A percentile compares a stretch with the other conserved stretches of the same genome.
Conservation (phyloP, 2,888 invertebrate genomes). For the Asteroscopus sphinx region DNA sequence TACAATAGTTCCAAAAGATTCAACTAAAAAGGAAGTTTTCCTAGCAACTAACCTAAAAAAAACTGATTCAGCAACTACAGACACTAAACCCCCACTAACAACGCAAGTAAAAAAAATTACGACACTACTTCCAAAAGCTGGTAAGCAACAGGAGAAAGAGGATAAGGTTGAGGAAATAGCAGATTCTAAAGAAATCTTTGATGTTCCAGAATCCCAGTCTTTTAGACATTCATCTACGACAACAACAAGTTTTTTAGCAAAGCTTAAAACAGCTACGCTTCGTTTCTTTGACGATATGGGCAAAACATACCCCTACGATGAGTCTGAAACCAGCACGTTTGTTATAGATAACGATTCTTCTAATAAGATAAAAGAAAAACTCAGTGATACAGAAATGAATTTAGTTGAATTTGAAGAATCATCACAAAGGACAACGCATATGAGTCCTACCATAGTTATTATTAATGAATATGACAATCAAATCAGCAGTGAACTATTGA, state of each 20-base stretch:
- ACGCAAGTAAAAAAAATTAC: too few relatives aligned
- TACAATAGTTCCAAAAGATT: neutral
- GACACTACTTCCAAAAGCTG: too few relatives aligned
- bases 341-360: neutral
- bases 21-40: rapidly evolving
- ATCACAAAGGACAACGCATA: conserved; percentile 22
- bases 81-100: neutral
- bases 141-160: too few relatives aligned
- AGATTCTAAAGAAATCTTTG: neutral
- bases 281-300: conserved; percentile 7
- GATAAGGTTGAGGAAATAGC: too few relatives aligned
- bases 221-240: neutral
- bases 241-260: conserved; percentile 6
- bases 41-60: too few relatives aligned
- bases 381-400: neutral
- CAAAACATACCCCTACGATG: neutral
- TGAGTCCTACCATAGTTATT: conserved; percentile 61
- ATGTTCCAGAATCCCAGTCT: neutral
- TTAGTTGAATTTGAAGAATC: neutral
- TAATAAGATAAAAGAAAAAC: neutral
- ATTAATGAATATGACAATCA: conserved; percentile 54
- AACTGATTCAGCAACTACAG: neutral
- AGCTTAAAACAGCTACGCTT: conserved; percentile 25
- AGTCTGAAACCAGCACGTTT: too few relatives aligned
- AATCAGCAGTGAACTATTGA: neutral